phyloP scores from a whole-genome alignment of 2,797 vertebrate species.

The Tadarida brasiliensis region DNA sequence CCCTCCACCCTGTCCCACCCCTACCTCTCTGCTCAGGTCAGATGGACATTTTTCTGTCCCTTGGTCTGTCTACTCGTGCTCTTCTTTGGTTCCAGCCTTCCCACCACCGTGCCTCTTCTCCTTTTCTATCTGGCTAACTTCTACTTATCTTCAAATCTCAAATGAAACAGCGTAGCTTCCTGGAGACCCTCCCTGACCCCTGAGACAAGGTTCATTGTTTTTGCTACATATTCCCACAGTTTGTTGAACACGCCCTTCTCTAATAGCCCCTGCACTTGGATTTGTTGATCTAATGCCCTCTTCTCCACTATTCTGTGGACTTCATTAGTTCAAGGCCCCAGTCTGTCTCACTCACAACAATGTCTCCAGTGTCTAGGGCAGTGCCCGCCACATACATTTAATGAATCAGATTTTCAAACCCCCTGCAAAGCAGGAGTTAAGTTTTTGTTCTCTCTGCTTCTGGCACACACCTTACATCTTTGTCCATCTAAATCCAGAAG shows the following conservation, averaged over 20 bases:
- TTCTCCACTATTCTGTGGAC: no score
- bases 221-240: neutral
- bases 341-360: neutral
- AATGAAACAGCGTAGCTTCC: neutral
- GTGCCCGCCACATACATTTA: neutral
- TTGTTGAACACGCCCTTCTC: neutral
- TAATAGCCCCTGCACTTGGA: neutral
- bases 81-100: neutral
- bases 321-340: neutral
- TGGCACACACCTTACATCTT: neutral
- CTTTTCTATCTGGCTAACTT: neutral
- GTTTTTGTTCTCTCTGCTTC: neutral
- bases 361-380: neutral
- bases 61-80: neutral
- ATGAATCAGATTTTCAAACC: neutral
- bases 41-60: neutral
- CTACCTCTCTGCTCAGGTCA: neutral
- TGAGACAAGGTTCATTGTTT: neutral
- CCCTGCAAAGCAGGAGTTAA: neutral
- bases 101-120: neutral
- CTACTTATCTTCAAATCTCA: neutral
- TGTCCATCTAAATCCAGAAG: neutral
- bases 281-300: neutral
- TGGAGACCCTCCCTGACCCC: neutral
- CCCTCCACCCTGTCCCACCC: fast-evolving